Percentiles rank a stretch among this genome's conserved stretches.
phyloP scores from a whole-genome alignment of 2,888 invertebrate genomes.

The Dinocampus coccinellae region DNA sequence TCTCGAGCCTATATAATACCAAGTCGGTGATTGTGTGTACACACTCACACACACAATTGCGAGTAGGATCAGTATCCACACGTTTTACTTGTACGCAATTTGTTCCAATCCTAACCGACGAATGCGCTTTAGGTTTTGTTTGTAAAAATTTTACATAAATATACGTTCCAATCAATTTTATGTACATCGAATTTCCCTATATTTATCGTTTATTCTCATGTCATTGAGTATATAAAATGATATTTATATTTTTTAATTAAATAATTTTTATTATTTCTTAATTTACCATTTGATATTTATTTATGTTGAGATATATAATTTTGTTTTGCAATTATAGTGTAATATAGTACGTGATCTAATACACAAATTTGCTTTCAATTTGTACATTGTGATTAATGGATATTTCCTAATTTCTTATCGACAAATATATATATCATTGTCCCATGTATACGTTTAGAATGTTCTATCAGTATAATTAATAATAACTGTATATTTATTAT shows the following conservation, averaged over 20 bases:
- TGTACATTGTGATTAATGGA: conserved; percentile 18
- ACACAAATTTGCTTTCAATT: conserved; percentile 13
- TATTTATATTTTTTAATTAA: neutral
- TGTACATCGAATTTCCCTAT: conserved; percentile 20
- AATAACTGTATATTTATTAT: neutral
- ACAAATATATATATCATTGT: neutral
- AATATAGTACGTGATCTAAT: conserved; percentile 10
- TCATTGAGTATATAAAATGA: neutral
- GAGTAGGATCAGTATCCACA: conserved; percentile 52
- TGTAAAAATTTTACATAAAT: conserved; percentile 16
- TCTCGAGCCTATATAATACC: conserved; percentile 4
- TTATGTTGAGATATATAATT: neutral
- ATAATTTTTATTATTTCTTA: neutral
- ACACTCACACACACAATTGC: no score
- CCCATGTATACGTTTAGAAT: conserved; percentile 12
- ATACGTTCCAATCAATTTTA: conserved; percentile 47
- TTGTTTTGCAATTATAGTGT: neutral
- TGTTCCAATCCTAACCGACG: conserved; percentile 58
- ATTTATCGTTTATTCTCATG: conserved; percentile 18
- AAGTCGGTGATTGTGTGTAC: conserved; percentile 23
- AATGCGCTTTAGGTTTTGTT: conserved; percentile 37
- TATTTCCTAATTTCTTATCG: conserved; percentile 24
- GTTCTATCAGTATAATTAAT: conserved; percentile 14
- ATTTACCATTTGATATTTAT: conserved; percentile 4
- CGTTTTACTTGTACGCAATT: conserved; percentile 61